A percentile compares a stretch with the other conserved stretches of the same genome.
phyloP scores from a whole-genome alignment of 2,113 vertebrate species.

The Lutjanus erythropterus region DNA sequence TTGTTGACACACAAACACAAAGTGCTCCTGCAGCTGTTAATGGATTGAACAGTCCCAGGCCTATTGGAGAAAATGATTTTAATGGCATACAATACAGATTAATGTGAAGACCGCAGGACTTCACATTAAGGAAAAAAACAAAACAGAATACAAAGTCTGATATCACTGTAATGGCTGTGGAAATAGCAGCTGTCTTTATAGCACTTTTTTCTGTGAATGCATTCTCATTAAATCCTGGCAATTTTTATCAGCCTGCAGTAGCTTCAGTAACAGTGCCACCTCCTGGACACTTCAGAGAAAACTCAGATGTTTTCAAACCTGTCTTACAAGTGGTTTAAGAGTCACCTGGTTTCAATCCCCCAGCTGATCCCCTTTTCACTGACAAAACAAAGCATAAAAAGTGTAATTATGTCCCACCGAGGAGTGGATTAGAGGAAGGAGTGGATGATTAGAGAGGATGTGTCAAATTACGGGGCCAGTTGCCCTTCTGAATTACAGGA shows the following conservation, averaged over 20 bases:
- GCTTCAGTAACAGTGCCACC: slow-evolving; percentile 73
- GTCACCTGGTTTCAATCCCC: slow-evolving; percentile 31
- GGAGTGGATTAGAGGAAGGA: slow-evolving; percentile 24
- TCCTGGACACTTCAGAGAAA: slow-evolving; percentile 60
- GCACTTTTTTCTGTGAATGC: neutral
- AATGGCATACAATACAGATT: neutral
- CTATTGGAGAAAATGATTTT: slow-evolving; percentile 7
- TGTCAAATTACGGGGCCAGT: slow-evolving; percentile 40
- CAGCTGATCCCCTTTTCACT: neutral
- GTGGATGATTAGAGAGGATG: slow-evolving; percentile 48
- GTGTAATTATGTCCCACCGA: neutral
- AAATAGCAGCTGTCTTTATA: neutral
- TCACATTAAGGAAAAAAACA: neutral
- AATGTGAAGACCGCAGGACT: slow-evolving; percentile 11
- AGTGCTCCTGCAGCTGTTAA: neutral
- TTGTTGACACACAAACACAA: slow-evolving; percentile 17
- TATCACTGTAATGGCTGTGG: neutral
- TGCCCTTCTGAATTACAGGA: slow-evolving; percentile 52
- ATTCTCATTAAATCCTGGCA: slow-evolving; percentile 4
- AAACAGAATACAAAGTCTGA: neutral
- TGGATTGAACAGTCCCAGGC: neutral
- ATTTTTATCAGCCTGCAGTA: neutral
- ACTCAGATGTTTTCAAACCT: neutral
- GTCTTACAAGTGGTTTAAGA: neutral
- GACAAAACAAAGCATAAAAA: slow-evolving; percentile 40